Base-by-base conservation (phyloP, 2,113 vertebrate species). In the Chloropsis cyanopogon region DNA sequence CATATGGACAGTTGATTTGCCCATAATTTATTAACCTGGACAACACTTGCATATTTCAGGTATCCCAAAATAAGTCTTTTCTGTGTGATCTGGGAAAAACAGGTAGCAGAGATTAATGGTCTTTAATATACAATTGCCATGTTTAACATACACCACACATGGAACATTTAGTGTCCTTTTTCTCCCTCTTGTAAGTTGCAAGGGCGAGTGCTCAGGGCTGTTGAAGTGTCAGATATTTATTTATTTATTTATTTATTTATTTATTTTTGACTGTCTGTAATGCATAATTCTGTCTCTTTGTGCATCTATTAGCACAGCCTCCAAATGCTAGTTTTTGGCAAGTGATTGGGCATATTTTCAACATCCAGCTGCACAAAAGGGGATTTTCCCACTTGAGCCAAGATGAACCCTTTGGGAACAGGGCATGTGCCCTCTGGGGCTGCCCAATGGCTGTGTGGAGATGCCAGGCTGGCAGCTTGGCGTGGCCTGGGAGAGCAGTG, bases 391-490 rank as follows among this genome's bases (percentile, higher is more conserved):
- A 7, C 7, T 61, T 0, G 1, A 69, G 46, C 22, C 54, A 76
- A 37, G 82, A 76, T 0, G 8, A 84, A 26, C 31, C 54, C 53
- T 85, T 56, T 0, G 12, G 57, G 63, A 93, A 6, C 0, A 4
- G 24, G 41, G n/a, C 31, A 5, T 2, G 10, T n/a, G 12, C n/a
- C n/a, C 63, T 18, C 50, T 4, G 10, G 59, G n/a, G 42, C 77
- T 81, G 60, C 61, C 25, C 31, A 7, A 4, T 9, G 2, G 2
- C 44, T 0, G 0, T 0, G 2, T 46, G 69, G 37, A 1, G 12
- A 22, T 37, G 42, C 60, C 0, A 0, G 21, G 35, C 47, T 49
- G 56, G 57, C 0, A 0, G 69, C 60, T 42, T 17, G 1, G 1
- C 9, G 4, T 35, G 17, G 13, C 35, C 41, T 22, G 41, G 41